These are phyloP conservation scores for Steatornis caripensis DNA, from an alignment of 2,113 vertebrate species.

Conservation along the genomic window DNA sequence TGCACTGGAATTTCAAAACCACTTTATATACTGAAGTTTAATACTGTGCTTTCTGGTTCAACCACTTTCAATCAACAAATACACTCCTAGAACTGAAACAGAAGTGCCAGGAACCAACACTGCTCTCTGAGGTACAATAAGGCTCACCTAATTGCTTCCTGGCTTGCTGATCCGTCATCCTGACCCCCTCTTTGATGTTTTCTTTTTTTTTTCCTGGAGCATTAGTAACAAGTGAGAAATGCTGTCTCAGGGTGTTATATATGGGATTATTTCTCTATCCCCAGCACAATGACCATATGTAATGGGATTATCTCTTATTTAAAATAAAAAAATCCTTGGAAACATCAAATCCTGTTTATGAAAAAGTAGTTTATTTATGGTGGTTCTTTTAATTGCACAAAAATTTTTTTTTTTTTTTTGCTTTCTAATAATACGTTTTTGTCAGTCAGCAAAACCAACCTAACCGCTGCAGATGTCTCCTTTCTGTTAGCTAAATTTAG, in stretches of 20 bases:
- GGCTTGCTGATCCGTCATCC: constrained; percentile 35
- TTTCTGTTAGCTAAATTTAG: constrained; percentile 41
- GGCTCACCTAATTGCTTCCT: constrained; percentile 61
- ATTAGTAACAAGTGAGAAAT: constrained; percentile 24
- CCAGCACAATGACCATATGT: neutral
- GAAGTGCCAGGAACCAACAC: neutral
- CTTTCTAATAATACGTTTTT: neutral
- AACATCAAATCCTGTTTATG: neutral
- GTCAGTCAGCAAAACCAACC: constrained; percentile 1
- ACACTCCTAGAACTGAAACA: neutral
- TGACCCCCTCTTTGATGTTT: constrained; percentile 40
- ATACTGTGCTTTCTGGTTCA: neutral
- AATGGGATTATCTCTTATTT: constrained; percentile 3
- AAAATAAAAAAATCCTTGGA: constrained; percentile 13
- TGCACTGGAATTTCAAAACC: neutral
- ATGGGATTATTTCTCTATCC: neutral
- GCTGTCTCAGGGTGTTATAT: constrained; percentile 6
- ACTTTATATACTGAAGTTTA: neutral
- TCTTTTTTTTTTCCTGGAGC: neutral
- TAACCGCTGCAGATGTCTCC: neutral
- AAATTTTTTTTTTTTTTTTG: neutral
- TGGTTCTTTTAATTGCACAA: neutral
- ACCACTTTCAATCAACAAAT: neutral
- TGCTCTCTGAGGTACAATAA: constrained; percentile 5
- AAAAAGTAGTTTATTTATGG: neutral